Base-by-base conservation (phyloP, 2,113 vertebrate species). In the Grallaria varia region DNA sequence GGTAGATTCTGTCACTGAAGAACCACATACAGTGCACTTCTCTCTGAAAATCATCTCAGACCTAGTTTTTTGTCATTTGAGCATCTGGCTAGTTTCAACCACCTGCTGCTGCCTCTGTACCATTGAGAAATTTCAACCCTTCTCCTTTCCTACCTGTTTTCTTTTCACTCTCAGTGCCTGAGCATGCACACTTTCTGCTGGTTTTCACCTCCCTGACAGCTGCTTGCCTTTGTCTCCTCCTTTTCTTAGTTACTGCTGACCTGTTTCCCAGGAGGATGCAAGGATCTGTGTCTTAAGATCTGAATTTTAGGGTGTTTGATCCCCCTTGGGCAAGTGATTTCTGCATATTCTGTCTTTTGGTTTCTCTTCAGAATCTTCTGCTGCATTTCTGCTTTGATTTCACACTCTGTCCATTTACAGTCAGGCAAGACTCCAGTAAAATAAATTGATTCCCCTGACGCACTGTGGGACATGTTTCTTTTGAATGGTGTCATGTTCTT, bases 361-460 rank as follows among this genome's bases (percentile, higher is more conserved):
- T 76, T 47, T 85, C 80, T 87, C 56, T 66, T 69, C 72, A 88
- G 90, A 79, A n/a, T 71, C 33, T 90, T 45, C 47, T 93, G 64
- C 56, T 84, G 55, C 59, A 81, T 81, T 92, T 96, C 96, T 97
- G 89, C 91, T 97, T 91, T 92, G 93, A 97, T 97, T 98, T 98
- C 97, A 97, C 92, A 96, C 92, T 97, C 93, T 96, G 84, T 94
- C 91, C 84, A 24, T 52, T 90, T 95, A 84, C 76, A 94, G 90
- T 74, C 90, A 91, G 82, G 52, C 76, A 83, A 52, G 63, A 75
- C 44, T 87, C 80, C 76, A 89, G 92, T 62, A 91, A 94, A 96
- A 95, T 74, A 59, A 93, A 94, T 89, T 35, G 44, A 79, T 89
- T 96, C 79, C 82, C 66, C 25, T 16, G 27, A 39, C 1, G 4